Conservation (phyloP, 2,888 invertebrate species). For the Nomada lathburiana region DNA sequence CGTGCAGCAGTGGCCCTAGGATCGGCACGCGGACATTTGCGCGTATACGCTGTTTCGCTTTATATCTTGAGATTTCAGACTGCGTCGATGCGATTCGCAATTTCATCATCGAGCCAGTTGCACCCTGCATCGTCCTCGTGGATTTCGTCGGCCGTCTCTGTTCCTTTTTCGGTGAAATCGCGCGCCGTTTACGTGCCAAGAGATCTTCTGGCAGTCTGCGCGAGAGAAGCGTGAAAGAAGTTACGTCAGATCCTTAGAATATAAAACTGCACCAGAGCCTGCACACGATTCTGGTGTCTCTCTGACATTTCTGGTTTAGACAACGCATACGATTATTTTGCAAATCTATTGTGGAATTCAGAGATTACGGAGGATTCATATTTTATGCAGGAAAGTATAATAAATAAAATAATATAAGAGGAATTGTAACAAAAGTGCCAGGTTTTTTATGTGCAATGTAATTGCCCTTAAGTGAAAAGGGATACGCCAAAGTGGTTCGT, state of each 20-base stretch:
- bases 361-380: neutral
- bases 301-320: neutral
- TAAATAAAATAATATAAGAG: neutral
- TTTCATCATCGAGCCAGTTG: conserved; percentile 33
- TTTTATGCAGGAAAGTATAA: neutral
- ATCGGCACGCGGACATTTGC: conserved; percentile 6
- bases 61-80: neutral
- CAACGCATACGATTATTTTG: neutral
- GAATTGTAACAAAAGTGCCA: neutral
- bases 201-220: neutral
- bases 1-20: neutral
- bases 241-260: neutral
- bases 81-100: conserved; percentile 1
- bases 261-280: neutral
- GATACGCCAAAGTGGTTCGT: neutral
- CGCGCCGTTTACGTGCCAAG: conserved; percentile 1
- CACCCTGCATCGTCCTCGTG: conserved; percentile 13
- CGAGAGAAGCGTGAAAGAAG: neutral
- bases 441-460: neutral
- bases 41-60: neutral
- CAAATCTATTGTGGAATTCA: neutral
- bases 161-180: conserved; percentile 18
- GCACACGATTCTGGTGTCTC: neutral
- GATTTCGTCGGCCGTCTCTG: conserved; percentile 1
- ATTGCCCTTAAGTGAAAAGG: neutral